These are phyloP conservation scores for Lordiphosa collinella DNA, from an alignment of 1,140 invertebrate species.

Conservation along the genomic window DNA sequence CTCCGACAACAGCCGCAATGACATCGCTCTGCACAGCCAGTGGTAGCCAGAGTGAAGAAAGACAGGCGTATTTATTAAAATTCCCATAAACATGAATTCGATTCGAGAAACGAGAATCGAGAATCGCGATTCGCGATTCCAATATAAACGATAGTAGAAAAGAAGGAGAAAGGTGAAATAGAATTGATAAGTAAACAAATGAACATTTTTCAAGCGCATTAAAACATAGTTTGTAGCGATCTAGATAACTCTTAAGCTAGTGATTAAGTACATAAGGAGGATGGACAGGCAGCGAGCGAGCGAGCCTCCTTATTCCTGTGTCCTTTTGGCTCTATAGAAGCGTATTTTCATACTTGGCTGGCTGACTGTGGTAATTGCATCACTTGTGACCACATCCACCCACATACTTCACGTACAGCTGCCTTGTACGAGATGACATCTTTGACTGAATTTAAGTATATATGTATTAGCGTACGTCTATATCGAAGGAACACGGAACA, in stretches of 20 bases:
- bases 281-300: neutral
- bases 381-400: neutral
- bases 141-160: constrained; percentile 36
- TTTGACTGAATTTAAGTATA: constrained; percentile 56
- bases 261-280: constrained; percentile 19
- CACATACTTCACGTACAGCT: constrained; percentile 29
- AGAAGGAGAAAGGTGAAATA: constrained; percentile 75
- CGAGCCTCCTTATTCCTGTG: constrained; percentile 13
- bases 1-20: too few species aligned
- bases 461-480: constrained; percentile 35
- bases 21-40: too few species aligned
- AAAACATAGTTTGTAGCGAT: constrained; percentile 49
- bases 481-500: constrained; percentile 14
- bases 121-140: constrained; percentile 8
- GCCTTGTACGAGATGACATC: constrained; percentile 23
- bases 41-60: neutral
- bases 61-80: constrained; percentile 22
- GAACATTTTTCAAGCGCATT: constrained; percentile 44
- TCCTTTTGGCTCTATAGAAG: constrained; percentile 11
- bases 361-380: neutral
- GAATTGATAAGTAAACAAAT: constrained; percentile 64
- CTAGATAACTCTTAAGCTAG: constrained; percentile 16
- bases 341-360: neutral
- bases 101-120: constrained; percentile 12
- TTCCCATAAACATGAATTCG: constrained; percentile 29